Conservation (phyloP, 1,140 invertebrate species). For the Drosophila sp. region DNA sequence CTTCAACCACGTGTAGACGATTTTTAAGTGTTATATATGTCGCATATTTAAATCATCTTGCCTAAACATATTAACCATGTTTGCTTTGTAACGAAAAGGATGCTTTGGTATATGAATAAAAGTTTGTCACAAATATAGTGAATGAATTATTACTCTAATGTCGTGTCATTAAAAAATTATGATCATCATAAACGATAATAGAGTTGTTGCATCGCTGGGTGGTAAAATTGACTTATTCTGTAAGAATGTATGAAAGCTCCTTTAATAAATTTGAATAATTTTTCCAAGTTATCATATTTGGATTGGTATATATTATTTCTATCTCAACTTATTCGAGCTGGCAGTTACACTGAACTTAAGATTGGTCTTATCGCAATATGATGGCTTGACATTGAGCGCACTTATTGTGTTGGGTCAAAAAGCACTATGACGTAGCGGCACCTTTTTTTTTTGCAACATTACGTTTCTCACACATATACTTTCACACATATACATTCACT, state of each 20-base stretch:
- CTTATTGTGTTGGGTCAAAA: constrained; percentile 69
- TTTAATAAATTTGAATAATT: constrained; percentile 8
- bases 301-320: constrained; percentile 9
- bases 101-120: constrained; percentile 83
- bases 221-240: background rate
- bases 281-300: constrained; percentile 6
- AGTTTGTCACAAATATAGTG: constrained; percentile 81
- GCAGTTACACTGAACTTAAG: constrained; percentile 70
- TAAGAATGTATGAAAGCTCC: constrained; percentile 3
- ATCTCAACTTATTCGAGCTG: constrained; percentile 39
- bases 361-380: constrained; percentile 79
- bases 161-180: constrained; percentile 81
- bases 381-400: constrained; percentile 58
- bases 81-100: constrained; percentile 78
- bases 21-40: no score
- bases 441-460: background rate
- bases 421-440: constrained; percentile 43
- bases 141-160: constrained; percentile 80
- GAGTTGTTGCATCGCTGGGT: constrained; percentile 42
- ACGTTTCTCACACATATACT: constrained; percentile 50
- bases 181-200: constrained; percentile 84
- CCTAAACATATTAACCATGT: constrained; percentile 83
- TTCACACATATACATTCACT: no score
- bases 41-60: constrained; percentile 84
- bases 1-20: no score